Base-by-base conservation (phyloP, 2,797 vertebrate genomes). In the Triplophysa bombifrons region DNA sequence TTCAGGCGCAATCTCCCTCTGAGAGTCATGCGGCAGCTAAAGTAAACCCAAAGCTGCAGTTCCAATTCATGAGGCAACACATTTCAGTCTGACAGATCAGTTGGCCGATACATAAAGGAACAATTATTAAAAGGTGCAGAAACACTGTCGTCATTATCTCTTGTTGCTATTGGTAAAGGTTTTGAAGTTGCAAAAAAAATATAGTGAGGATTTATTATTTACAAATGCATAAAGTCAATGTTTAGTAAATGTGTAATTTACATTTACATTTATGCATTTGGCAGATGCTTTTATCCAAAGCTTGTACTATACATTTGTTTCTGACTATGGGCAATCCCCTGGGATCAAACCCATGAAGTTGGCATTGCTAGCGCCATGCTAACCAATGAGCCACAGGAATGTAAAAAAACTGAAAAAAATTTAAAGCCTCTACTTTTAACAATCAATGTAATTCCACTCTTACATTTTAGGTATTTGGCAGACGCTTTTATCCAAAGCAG, bases 41-140 rank as follows among this genome's bases (percentile, higher is more conserved):
- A 73, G 63, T 53, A 17, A 77, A 34, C 25, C 63, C 44, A 22
- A 41, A 14, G 44, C 53, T 66, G 12, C 3, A 60, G n/a, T 61
- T 38, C 53, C 63, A 53, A 63, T 72, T 53, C 70, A 80, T 80
- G 46, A 84, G 48, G 68, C 41, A 78, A 64, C 12, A n/a, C 65
- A 55, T 77, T 80, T 64, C 27, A 50, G 17, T 65, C n/a, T 64
- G n/a, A 80, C 16, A 68, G 72, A 72, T 66, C 63, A 41, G 65
- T 74, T 67, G 68, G 67, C 61, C 75, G 34, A 51, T 34, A 20
- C 66, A 74, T 78, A 38, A 30, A 72, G 56, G 16, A 67, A 68
- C 20, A 55, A 61, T 12, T 22, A 66, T 11, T 27, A 44, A 41
- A 65, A 65, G 46, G 58, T 78, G 70, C 22, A 66, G 34, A 72